Evolutionary conservation across 2,113 vertebrate genomes (phyloP), one percentile per base, ranked within the genome.

Genomic region (Enhydra lutris): DNA sequence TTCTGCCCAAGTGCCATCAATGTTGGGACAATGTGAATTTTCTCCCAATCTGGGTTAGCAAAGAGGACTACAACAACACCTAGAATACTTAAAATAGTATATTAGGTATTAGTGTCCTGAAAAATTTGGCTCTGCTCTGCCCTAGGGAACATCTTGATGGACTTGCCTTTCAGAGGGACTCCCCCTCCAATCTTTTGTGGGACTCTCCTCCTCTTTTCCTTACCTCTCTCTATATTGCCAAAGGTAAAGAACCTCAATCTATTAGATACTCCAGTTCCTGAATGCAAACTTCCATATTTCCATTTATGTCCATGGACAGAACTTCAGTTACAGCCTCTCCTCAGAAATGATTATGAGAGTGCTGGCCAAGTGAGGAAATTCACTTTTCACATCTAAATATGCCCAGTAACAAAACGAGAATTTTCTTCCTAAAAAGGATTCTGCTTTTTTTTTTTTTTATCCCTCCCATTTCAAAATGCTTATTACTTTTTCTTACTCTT

Each of bases 351-450:
- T 85, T 91, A 7, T 85, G 14, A 85, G 15, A 14, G 7, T 90
- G 21, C 74, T 87, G 4, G 6, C 5, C 45, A 63, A 63, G 2
- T 55, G 2, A 91, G 11, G 8, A 96, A 59, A 80, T 80, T 71
- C 4, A 31, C 20, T 91, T 88, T 84, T 91, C 12, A 8, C 83
- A 26, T 24, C 20, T 52, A 90, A 96, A 85, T 95, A 83, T 10
- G 1, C 4, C 78, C 14, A n/a, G 78, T 83, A 76, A 14, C 23
- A 55, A 94, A 71, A 87, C 8, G 7, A 85, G 45, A 36, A 91
- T 39, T 45, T 47, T 92, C 57, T 69, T 82, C 10, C 31, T 76
- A 55, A 67, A 55, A 87, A 65, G 7, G 0, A 67, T 55, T 67
- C 17, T 42, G 23, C 4, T 45, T 45, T 42, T 42, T 81, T 92